A percentile compares a stretch with the other conserved stretches of the same genome.
phyloP scores from a whole-genome alignment of 2,797 vertebrate genomes.

The Sebastes cheni region DNA sequence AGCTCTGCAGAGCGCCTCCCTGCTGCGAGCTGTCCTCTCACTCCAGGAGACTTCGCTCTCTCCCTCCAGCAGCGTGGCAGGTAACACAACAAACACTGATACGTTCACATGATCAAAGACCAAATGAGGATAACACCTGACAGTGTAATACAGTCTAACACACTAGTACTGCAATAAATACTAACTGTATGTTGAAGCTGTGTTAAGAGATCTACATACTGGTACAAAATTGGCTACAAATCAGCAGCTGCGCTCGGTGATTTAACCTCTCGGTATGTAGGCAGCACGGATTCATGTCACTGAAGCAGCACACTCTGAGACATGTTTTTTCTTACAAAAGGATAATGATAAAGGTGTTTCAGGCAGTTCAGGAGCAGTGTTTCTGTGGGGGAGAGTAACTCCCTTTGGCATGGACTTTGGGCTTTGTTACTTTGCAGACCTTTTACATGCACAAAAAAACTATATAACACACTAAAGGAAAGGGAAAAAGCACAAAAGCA shows the following conservation, averaged over 20 bases:
- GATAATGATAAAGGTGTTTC: too few relatives aligned
- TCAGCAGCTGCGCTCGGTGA: background rate
- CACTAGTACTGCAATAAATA: background rate
- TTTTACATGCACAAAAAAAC: too few relatives aligned
- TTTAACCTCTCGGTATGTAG: too few relatives aligned
- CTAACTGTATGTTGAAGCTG: background rate
- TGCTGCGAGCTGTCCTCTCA: conserved; percentile 55
- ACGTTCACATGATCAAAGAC: conserved; percentile 3
- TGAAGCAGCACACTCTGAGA: too few relatives aligned
- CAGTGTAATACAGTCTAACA: background rate
- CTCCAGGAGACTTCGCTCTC: conserved; percentile 25
- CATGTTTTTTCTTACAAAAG: too few relatives aligned
- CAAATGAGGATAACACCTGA: background rate
- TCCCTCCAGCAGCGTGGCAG: conserved; percentile 43
- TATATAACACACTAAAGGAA: too few relatives aligned
- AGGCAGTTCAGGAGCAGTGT: too few relatives aligned
- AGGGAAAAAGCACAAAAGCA: too few relatives aligned
- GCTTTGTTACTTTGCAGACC: too few relatives aligned
- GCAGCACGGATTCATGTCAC: too few relatives aligned
- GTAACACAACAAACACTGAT: conserved; percentile 44
- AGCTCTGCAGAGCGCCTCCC: conserved; percentile 41
- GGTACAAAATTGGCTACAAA: background rate
- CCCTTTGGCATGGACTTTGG: too few relatives aligned
- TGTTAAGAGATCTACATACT: background rate
- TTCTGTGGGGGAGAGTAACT: too few relatives aligned